Percentiles rank a stretch among this genome's conserved stretches.
Conservation (phyloP, 1,140 invertebrate genomes). For the Papilio helenus region DNA sequence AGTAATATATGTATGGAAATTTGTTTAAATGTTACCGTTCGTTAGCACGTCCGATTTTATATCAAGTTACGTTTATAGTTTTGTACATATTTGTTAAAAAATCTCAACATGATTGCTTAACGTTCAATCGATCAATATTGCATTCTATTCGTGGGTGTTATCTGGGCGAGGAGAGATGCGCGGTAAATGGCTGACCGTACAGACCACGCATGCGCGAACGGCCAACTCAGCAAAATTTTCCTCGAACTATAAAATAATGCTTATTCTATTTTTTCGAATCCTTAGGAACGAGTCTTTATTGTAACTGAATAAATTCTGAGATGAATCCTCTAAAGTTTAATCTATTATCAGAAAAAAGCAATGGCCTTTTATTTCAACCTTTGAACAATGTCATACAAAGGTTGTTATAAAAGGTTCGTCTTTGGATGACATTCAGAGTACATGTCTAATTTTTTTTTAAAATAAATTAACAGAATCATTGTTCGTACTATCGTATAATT, state of each 20-base stretch:
- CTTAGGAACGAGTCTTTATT: neutral
- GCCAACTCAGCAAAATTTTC: neutral
- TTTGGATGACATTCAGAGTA: neutral
- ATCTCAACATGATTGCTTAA: neutral
- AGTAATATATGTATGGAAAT: neutral
- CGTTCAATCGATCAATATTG: constrained; percentile 1
- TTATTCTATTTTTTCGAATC: neutral
- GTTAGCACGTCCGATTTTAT: neutral
- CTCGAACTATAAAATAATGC: neutral
- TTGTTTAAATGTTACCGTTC: neutral
- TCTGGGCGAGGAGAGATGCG: neutral
- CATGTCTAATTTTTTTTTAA: neutral
- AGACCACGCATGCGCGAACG: neutral
- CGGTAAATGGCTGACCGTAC: neutral
- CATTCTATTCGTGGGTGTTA: neutral
- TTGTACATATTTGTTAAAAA: neutral
- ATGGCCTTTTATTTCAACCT: neutral
- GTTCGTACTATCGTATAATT: neutral
- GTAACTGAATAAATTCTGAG: neutral
- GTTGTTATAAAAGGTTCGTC: neutral
- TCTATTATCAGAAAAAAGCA: too few relatives aligned
- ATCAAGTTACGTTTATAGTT: neutral
- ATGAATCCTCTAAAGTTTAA: neutral
- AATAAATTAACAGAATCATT: neutral
- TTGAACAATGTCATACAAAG: too few relatives aligned